Evolutionary conservation across 2,113 vertebrate genomes (phyloP).

Genomic region (Charina bottae): DNA sequence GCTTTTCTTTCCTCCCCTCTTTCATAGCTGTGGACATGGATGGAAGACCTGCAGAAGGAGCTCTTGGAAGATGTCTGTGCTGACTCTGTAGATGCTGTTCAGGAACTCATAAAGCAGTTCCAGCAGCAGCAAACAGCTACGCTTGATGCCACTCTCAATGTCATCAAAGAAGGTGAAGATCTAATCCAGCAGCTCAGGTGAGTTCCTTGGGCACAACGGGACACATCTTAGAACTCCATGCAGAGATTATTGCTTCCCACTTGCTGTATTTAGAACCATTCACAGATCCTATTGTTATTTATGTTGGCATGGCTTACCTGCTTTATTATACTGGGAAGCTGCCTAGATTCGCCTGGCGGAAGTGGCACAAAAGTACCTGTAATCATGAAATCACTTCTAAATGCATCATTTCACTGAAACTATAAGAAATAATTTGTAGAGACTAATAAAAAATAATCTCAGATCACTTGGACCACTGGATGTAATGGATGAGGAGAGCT

Average conservation of each 20-base stretch:
- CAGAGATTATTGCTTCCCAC: neutral
- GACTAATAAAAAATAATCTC: conserved; percentile 48
- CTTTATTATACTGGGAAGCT: neutral
- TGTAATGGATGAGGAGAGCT: conserved; percentile 50
- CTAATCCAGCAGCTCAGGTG: conserved; percentile 98
- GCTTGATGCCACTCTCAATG: conserved; percentile 93
- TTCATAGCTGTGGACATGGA: conserved; percentile 96
- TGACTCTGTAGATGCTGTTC: conserved; percentile 94
- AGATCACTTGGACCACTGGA: conserved; percentile 44
- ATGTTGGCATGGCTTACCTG: conserved; percentile 28
- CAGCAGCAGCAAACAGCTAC: conserved; percentile 97
- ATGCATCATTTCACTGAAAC: conserved; percentile 44
- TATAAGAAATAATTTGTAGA: conserved; percentile 54
- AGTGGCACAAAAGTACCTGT: neutral
- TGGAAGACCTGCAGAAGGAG: conserved; percentile 99
- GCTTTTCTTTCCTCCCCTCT: conserved; percentile 69
- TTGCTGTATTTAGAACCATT: conserved; percentile 2
- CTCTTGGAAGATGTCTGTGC: conserved; percentile 94
- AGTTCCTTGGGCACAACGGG: conserved; percentile 31
- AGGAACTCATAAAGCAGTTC: conserved; percentile 97
- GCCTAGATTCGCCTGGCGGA: neutral
- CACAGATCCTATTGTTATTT: neutral
- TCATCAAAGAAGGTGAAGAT: conserved; percentile 98
- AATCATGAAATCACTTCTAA: neutral
- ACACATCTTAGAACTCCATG: conserved; percentile 17